These are phyloP conservation scores for Hoplostethus mediterraneus DNA, from an alignment of 2,797 vertebrate species.

Conservation along the genomic window DNA sequence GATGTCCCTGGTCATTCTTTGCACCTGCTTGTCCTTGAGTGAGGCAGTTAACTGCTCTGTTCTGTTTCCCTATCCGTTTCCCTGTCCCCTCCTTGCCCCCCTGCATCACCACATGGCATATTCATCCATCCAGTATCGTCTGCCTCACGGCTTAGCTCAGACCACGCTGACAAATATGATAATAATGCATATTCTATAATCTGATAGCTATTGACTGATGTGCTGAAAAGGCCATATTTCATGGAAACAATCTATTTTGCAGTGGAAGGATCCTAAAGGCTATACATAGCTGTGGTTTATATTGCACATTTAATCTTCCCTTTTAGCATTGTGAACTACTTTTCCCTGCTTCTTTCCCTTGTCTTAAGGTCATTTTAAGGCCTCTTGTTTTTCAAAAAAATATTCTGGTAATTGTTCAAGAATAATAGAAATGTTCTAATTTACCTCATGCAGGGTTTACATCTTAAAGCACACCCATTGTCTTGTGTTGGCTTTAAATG, in stretches of 20 bases:
- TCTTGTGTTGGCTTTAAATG: conserved; percentile 85
- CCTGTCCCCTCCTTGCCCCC: conserved; percentile 31
- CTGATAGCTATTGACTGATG: conserved; percentile 73
- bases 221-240: conserved; percentile 55
- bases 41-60: conserved; percentile 44
- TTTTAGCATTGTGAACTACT: conserved; percentile 47
- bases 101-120: conserved; percentile 48
- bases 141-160: conserved; percentile 62
- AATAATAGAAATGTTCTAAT: conserved; percentile 86
- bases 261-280: conserved; percentile 62
- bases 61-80: conserved; percentile 56
- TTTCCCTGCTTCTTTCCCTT: conserved; percentile 46
- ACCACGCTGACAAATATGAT: conserved; percentile 69
- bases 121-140: conserved; percentile 60
- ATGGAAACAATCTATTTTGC: conserved; percentile 67
- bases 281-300: conserved; percentile 56
- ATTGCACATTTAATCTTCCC: conserved; percentile 71
- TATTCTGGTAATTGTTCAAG: conserved; percentile 78
- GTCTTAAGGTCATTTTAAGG: conserved; percentile 76
- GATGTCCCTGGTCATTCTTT: conserved; percentile 57
- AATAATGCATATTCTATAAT: conserved; percentile 75
- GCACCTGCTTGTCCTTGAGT: conserved; percentile 82
- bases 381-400: conserved; percentile 71
- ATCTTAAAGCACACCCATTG: conserved; percentile 81
- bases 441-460: conserved; percentile 82